These are phyloP conservation scores for Leptinotarsa tumamoca DNA, from an alignment of 2,888 invertebrate species.

Conservation along the genomic window DNA sequence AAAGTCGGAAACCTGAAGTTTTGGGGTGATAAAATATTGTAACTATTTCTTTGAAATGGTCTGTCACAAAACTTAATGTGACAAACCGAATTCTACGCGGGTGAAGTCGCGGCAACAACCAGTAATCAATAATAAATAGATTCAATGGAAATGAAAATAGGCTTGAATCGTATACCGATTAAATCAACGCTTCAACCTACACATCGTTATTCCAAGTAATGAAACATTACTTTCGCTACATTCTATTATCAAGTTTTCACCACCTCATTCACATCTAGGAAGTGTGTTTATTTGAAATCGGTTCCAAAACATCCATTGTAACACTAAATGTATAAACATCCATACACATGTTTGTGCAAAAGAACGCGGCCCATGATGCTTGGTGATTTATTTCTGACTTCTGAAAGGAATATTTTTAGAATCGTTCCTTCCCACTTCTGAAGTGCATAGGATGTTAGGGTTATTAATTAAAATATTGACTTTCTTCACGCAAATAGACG, in stretches of 20 bases:
- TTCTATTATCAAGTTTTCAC: slow-evolving; percentile 26
- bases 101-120: too few relatives aligned
- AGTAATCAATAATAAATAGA: background rate
- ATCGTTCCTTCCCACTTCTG: slow-evolving; percentile 27
- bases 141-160: background rate
- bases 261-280: slow-evolving; percentile 19
- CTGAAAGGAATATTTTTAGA: slow-evolving; percentile 34
- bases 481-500: slow-evolving; percentile 10
- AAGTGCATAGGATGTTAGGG: slow-evolving; percentile 33
- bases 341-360: slow-evolving; percentile 33
- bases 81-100: too few relatives aligned
- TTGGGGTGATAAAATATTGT: too few relatives aligned
- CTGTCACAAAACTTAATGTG: too few relatives aligned
- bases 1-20: too few relatives aligned
- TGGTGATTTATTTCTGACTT: slow-evolving; percentile 33
- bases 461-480: slow-evolving; percentile 36
- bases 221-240: background rate
- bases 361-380: slow-evolving; percentile 29
- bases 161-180: background rate
- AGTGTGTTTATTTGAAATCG: slow-evolving; percentile 18
- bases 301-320: slow-evolving; percentile 26
- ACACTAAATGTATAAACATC: slow-evolving; percentile 34
- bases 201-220: background rate
- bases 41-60: too few relatives aligned
- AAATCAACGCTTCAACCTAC: background rate